Evolutionary conservation across 2,113 vertebrate species (phyloP).

Genomic region (Tor tambroides): DNA sequence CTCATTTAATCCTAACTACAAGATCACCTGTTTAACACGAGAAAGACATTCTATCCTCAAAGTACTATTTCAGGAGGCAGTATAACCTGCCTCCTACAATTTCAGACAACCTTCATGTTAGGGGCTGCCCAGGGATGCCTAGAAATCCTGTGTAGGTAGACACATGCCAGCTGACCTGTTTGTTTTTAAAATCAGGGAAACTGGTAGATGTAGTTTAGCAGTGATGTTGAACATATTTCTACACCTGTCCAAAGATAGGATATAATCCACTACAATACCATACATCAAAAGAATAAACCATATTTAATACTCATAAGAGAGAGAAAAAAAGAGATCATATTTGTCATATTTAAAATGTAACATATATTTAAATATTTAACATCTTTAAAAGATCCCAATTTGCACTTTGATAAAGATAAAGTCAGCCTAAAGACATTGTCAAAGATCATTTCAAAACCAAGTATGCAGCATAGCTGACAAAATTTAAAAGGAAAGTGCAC

Average conservation of each 20-base stretch:
- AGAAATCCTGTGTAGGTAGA: background rate
- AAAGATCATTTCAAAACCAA: background rate
- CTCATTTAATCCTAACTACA: too few species aligned
- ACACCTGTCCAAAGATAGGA: background rate
- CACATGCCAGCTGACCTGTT: background rate
- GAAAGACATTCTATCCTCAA: too few species aligned
- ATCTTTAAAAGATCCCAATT: too few species aligned
- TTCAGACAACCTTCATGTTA: background rate
- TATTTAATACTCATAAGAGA: background rate
- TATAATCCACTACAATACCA: background rate
- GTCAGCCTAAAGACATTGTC: background rate
- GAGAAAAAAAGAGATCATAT: background rate
- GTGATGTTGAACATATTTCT: too few species aligned
- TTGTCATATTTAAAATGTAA: too few species aligned
- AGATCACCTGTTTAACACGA: too few species aligned
- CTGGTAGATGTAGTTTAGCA: background rate
- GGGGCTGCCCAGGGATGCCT: background rate
- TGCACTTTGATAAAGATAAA: background rate
- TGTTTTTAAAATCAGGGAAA: background rate
- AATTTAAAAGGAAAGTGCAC: background rate
- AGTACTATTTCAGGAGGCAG: too few species aligned
- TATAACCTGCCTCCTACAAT: background rate
- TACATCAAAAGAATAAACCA: background rate
- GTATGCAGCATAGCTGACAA: background rate
- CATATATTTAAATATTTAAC: background rate